Evolutionary conservation across 2,797 vertebrate genomes (phyloP), one percentile per base, ranked within the genome.

Genomic region (Spinus pinus): DNA sequence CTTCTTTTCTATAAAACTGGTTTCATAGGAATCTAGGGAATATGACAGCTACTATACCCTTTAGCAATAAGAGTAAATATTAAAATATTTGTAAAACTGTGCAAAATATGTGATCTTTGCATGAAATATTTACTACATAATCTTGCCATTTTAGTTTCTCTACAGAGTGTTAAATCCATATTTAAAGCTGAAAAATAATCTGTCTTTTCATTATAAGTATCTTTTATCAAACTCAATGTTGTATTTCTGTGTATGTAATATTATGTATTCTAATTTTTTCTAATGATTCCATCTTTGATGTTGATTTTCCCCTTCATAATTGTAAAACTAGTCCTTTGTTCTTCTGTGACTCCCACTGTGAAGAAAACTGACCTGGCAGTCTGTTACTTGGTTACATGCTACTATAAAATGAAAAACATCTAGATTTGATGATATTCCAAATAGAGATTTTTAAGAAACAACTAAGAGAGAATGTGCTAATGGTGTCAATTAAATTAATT

Each of bases 361-460:
- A 58, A 83, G 44, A 86, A 90, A 80, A 69, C n/a, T 84, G 50
- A 78, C 77, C 88, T 71, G 54, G 30, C 44, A 83, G 24, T 12
- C 49, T 77, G 31, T 79, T 79, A 87, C 42, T 93, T 95, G 37
- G 78, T 70, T 93, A 51, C 69, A 90, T 47, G 20, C 18, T 83
- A 12, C 23, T 70, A 10, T 49, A 58, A 80, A 93, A 51, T 61
- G 14, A 73, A 82, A 51, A 51, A 83, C 31, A 89, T 39, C 57
- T 72, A 78, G 51, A 80, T 83, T 49, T 86, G 22, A 86, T 53
- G 65, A 24, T 64, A 90, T 78, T 88, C 12, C 54, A 94, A 79
- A 75, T 60, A 49, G 33, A 85, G 65, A 81, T 84, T 96, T 73
- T 86, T 89, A 70, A 92, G 93, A 79, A 96, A 93, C 39, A 23